Percentiles rank a stretch among this genome's conserved stretches.
phyloP scores from a whole-genome alignment of 1,140 invertebrate genomes.

The Charaxes varanes region DNA sequence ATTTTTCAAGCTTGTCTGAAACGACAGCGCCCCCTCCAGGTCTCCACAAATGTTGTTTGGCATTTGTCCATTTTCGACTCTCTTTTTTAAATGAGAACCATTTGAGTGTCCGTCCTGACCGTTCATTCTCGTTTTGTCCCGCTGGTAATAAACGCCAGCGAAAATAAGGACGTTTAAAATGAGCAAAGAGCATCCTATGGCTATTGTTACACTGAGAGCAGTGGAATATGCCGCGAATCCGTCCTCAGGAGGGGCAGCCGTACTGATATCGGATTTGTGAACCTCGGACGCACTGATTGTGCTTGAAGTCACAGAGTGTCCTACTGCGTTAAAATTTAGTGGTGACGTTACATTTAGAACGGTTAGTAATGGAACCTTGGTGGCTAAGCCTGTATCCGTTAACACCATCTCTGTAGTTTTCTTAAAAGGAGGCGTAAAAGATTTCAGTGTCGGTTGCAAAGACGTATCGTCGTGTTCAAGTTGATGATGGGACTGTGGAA shows the following conservation, averaged over 20 bases:
- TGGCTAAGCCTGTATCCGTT: conserved; percentile 47
- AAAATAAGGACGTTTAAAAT: conserved; percentile 95
- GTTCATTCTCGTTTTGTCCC: conserved; percentile 86
- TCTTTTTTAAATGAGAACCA: conserved; percentile 78
- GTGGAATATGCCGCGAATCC: conserved; percentile 92
- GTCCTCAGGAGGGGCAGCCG: conserved; percentile 80
- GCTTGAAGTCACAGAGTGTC: conserved; percentile 42
- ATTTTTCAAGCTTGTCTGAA: conserved; percentile 77
- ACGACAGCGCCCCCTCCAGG: conserved; percentile 79
- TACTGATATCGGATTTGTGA: conserved; percentile 63
- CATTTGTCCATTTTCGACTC: conserved; percentile 89
- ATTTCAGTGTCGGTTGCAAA: conserved; percentile 68
- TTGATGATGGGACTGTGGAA: conserved; percentile 89
- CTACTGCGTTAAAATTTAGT: conserved; percentile 59
- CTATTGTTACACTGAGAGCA: conserved; percentile 92
- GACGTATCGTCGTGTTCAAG: conserved; percentile 82
- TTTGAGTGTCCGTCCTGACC: conserved; percentile 73
- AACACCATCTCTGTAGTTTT: conserved; percentile 74
- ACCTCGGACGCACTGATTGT: conserved; percentile 38
- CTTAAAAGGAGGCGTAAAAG: conserved; percentile 71
- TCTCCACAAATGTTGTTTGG: conserved; percentile 89
- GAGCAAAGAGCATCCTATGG: conserved; percentile 93
- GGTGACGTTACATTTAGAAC: conserved; percentile 60
- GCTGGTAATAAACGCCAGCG: conserved; percentile 94
- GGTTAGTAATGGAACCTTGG: conserved; percentile 61